phyloP scores from a whole-genome alignment of 2,797 vertebrate genomes.

The Catamblyrhynchus diadema region DNA sequence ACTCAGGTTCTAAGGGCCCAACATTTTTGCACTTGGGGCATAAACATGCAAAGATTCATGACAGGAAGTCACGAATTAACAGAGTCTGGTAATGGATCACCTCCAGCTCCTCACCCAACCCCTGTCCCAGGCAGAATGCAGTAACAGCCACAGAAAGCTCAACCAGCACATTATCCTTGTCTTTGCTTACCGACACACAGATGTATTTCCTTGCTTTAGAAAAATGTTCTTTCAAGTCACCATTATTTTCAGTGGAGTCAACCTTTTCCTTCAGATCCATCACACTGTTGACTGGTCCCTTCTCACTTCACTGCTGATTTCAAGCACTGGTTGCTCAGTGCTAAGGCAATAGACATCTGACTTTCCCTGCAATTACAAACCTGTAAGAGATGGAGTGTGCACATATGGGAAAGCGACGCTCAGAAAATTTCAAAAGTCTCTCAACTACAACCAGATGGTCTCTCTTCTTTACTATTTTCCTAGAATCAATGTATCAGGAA shows the following conservation, averaged over 20 bases:
- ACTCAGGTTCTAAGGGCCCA: neutral
- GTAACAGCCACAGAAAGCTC: neutral
- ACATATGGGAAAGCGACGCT: neutral
- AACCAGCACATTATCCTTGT: neutral
- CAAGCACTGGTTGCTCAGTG: conserved; percentile 72
- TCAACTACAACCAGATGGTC: neutral
- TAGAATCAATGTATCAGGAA: neutral
- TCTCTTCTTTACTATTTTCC: neutral
- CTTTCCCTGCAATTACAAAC: conserved; percentile 67
- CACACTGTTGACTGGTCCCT: conserved; percentile 68
- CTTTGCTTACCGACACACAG: neutral
- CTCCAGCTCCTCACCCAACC: neutral
- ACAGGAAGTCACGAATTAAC: neutral
- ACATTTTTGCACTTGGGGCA: neutral
- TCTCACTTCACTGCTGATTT: conserved; percentile 74
- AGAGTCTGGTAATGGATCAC: neutral
- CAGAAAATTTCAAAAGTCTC: neutral
- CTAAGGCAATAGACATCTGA: conserved; percentile 69
- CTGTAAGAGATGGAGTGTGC: neutral
- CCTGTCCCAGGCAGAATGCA: neutral
- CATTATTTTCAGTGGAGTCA: conserved; percentile 63
- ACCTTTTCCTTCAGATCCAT: conserved; percentile 74
- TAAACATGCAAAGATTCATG: neutral
- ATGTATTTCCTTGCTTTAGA: conserved; percentile 56
- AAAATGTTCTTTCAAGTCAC: conserved; percentile 49